These are phyloP conservation scores for Hesperia comma DNA, from an alignment of 2,888 invertebrate genomes.

Conservation along the genomic window DNA sequence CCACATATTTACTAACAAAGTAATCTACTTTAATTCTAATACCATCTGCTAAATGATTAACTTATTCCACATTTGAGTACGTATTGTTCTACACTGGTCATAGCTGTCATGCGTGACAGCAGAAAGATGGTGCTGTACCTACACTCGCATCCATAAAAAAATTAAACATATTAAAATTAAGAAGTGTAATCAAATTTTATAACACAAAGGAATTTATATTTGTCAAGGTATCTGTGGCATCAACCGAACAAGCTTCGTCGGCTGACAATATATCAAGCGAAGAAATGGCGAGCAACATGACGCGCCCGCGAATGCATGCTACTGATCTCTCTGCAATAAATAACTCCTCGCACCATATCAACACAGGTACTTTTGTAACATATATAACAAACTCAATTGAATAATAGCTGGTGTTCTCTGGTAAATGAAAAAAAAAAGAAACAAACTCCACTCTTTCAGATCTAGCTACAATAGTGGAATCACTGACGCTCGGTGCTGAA, in stretches of 20 bases:
- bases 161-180: no score
- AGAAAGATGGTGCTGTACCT: no score
- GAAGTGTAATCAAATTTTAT: no score
- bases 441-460: constrained; percentile 71
- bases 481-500: constrained; percentile 87
- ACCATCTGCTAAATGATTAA: no score
- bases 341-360: constrained; percentile 86
- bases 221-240: constrained; percentile 89
- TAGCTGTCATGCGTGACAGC: no score
- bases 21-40: no score
- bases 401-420: not conserved
- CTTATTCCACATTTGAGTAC: no score
- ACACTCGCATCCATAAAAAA: no score
- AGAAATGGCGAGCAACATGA: constrained; percentile 90
- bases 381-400: not conserved
- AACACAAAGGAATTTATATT: no score
- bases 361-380: constrained; percentile 66
- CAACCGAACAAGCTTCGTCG: constrained; percentile 97
- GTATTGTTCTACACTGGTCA: no score
- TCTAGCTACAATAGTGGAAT: constrained; percentile 94
- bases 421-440: constrained; percentile 7
- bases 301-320: constrained; percentile 75
- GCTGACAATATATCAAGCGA: constrained; percentile 97
- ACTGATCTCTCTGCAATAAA: constrained; percentile 88
- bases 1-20: no score